phyloP scores from a whole-genome alignment of 2,888 invertebrate genomes.

The Ectemnius cavifrons region DNA sequence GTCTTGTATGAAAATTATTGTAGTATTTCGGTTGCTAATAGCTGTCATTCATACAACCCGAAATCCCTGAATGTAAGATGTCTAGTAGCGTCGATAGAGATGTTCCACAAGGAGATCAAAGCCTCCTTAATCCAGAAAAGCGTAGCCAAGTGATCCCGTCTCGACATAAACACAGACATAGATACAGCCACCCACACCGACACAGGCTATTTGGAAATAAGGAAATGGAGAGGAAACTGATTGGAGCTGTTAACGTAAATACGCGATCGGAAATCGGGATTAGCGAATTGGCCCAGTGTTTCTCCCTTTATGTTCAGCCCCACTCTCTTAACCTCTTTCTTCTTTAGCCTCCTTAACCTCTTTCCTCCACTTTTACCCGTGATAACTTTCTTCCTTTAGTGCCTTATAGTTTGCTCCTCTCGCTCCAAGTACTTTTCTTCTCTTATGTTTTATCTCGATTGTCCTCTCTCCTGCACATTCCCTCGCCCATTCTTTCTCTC shows the following conservation, averaged over 20 bases:
- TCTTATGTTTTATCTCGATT: slow-evolving; percentile 23
- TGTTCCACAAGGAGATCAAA: too few relatives aligned
- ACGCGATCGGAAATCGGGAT: slow-evolving; percentile 70
- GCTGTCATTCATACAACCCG: too few relatives aligned
- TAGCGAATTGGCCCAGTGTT: slow-evolving; percentile 69
- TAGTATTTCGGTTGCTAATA: too few relatives aligned
- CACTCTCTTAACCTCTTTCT: slow-evolving; percentile 22
- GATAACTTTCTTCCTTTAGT: slow-evolving; percentile 14
- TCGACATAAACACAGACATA: background rate
- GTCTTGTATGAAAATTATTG: too few relatives aligned
- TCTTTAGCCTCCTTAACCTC: slow-evolving; percentile 27
- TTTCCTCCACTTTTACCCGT: slow-evolving; percentile 18
- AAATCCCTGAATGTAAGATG: too few relatives aligned
- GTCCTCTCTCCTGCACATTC: slow-evolving; percentile 2
- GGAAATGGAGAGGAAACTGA: slow-evolving; percentile 70
- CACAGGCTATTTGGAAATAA: slow-evolving; percentile 47
- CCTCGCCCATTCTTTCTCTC: slow-evolving; percentile 3
- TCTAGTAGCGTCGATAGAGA: too few relatives aligned
- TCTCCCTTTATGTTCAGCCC: slow-evolving; percentile 51
- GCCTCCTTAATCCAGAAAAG: too few relatives aligned
- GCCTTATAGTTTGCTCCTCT: slow-evolving; percentile 1
- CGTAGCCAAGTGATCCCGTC: too few relatives aligned
- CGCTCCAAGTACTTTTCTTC: slow-evolving; percentile 15
- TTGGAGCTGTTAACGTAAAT: slow-evolving; percentile 71
- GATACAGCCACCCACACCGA: too few relatives aligned